phyloP scores from a whole-genome alignment of 2,797 vertebrate genomes.

The Crocodylus rhombifer region DNA sequence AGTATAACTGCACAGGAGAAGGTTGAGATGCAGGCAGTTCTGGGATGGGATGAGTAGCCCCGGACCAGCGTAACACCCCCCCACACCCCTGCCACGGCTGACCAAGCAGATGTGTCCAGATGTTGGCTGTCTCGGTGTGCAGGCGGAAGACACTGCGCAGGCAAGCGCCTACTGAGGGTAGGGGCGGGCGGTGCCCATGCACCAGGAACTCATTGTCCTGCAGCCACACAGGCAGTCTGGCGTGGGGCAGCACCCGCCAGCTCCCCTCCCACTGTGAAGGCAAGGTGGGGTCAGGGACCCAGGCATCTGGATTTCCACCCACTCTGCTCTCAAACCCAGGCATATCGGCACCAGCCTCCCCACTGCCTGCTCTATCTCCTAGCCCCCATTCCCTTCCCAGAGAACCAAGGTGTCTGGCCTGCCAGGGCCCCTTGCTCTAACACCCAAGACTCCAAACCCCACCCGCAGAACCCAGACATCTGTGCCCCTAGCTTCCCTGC shows the following conservation, averaged over 20 bases:
- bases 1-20: too few species aligned
- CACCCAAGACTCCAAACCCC: too few species aligned
- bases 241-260: conserved; percentile 32
- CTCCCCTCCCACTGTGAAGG: conserved; percentile 45
- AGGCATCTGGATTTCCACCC: not conserved
- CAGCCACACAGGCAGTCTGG: conserved; percentile 48
- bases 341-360: not conserved
- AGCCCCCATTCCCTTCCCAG: not conserved
- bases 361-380: too few species aligned
- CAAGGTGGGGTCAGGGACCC: not conserved
- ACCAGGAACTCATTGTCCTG: conserved; percentile 58
- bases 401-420: not conserved
- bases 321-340: too few species aligned
- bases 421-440: not conserved
- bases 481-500: not conserved
- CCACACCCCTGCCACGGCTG: not conserved
- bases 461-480: not conserved
- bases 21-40: too few species aligned
- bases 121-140: conserved; percentile 60
- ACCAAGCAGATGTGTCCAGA: conserved; percentile 61
- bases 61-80: not conserved
- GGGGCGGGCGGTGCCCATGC: conserved; percentile 52
- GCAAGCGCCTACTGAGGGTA: conserved; percentile 54
- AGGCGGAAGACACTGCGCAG: conserved; percentile 59
- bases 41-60: not conserved